Evolutionary conservation across 2,888 invertebrate genomes (phyloP).

Genomic region (Agonopterix alstromeriana): DNA sequence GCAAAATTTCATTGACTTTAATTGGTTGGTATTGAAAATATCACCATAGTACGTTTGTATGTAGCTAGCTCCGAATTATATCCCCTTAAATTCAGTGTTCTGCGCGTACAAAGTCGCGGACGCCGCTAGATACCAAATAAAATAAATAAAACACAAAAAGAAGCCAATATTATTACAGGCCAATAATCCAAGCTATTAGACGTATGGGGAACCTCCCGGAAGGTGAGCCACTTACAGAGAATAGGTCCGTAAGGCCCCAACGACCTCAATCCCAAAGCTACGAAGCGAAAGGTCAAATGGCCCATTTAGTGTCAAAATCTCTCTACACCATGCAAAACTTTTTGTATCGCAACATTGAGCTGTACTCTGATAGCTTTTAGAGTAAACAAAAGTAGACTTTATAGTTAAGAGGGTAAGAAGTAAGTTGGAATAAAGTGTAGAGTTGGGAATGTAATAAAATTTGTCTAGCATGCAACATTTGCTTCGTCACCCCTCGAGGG

Average conservation of each 20-base stretch:
- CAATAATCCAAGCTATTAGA: too few relatives aligned
- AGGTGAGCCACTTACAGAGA: neutral
- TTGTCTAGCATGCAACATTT: constrained; percentile 47
- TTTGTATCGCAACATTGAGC: constrained; percentile 28
- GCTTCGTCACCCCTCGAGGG: constrained; percentile 41
- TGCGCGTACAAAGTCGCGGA: too few relatives aligned
- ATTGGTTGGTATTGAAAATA: too few relatives aligned
- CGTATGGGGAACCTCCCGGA: too few relatives aligned
- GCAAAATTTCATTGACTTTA: too few relatives aligned
- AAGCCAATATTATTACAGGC: too few relatives aligned
- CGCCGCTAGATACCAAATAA: too few relatives aligned
- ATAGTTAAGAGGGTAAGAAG: constrained; percentile 9
- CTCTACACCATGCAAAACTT: constrained; percentile 23
- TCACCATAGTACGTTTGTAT: too few relatives aligned
- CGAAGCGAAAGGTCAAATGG: constrained; percentile 25
- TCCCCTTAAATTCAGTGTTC: too few relatives aligned
- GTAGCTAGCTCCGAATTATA: too few relatives aligned
- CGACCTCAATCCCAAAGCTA: constrained; percentile 13
- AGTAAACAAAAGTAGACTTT: constrained; percentile 5
- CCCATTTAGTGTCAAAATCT: constrained; percentile 35
- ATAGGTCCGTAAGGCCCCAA: neutral
- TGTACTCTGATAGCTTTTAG: constrained; percentile 7
- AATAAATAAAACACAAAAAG: too few relatives aligned
- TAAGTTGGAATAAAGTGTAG: constrained; percentile 10
- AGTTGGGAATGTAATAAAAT: constrained; percentile 34